Conservation (phyloP, 1,140 invertebrate species). For the Bursaphelenchus mucronatus region DNA sequence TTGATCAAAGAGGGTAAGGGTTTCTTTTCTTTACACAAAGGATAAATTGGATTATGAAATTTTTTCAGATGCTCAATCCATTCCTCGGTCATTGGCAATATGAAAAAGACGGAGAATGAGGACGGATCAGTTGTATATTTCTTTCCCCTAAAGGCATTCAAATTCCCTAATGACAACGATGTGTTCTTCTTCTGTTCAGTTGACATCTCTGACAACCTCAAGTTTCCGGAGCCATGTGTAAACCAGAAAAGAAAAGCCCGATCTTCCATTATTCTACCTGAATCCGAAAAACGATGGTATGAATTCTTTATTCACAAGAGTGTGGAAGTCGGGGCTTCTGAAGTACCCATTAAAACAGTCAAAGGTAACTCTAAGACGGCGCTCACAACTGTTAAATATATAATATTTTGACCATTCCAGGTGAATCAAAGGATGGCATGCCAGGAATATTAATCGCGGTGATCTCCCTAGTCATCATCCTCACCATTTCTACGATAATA, state of each 20-base stretch:
- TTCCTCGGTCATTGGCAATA: conserved; percentile 40
- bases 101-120: conserved; percentile 30
- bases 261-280: neutral
- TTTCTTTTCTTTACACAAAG: conserved; percentile 3
- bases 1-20: conserved; percentile 39
- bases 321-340: neutral
- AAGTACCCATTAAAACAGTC: neutral
- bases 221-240: conserved; percentile 32
- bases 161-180: conserved; percentile 51
- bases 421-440: too few species aligned
- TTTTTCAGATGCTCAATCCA: conserved; percentile 46
- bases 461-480: too few species aligned
- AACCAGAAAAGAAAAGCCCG: conserved; percentile 9
- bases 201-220: conserved; percentile 42
- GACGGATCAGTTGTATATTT: conserved; percentile 45
- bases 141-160: conserved; percentile 49
- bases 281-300: neutral
- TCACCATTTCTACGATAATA: too few species aligned
- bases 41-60: conserved; percentile 15
- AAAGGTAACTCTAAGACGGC: neutral
- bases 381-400: neutral
- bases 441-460: too few species aligned
- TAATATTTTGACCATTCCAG: neutral
- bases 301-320: conserved; percentile 6
- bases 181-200: conserved; percentile 55